Percentiles rank a stretch among this genome's conserved stretches.
These are phyloP conservation scores for Bruchidius siliquastri DNA, from an alignment of 2,888 invertebrate species.

Conservation along the genomic window DNA sequence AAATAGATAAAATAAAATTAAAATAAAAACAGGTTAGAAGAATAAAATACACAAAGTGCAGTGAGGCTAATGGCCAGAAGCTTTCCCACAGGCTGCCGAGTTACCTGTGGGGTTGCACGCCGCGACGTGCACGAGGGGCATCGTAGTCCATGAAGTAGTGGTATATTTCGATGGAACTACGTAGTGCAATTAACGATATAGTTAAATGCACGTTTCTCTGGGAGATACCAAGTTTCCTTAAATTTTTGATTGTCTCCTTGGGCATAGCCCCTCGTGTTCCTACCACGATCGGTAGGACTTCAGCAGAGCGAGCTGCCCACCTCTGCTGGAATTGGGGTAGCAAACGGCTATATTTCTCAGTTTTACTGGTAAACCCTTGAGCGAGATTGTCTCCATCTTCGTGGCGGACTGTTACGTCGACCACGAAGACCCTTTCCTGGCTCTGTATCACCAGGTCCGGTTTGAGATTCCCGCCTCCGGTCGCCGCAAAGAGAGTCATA, in stretches of 20 bases:
- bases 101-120: not conserved
- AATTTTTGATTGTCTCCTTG: constrained; percentile 23
- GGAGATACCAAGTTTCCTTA: constrained; percentile 24
- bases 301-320: constrained; percentile 13
- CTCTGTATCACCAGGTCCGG: constrained; percentile 26
- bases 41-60: not conserved
- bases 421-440: constrained; percentile 27
- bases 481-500: constrained; percentile 13
- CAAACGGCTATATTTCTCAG: constrained; percentile 25
- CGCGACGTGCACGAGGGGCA: constrained; percentile 16
- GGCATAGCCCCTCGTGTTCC: constrained; percentile 37
- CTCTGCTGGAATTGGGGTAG: constrained; percentile 19
- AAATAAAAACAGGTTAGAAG: not conserved
- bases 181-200: constrained; percentile 29
- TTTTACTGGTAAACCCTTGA: constrained; percentile 26
- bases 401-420: constrained; percentile 31
- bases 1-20: not conserved
- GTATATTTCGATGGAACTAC: constrained; percentile 31
- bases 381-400: constrained; percentile 20
- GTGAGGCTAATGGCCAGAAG: constrained; percentile 2
- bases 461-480: constrained; percentile 26
- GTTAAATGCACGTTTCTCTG: constrained; percentile 20
- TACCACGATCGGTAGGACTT: constrained; percentile 34
- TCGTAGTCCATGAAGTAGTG: constrained; percentile 33
- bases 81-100: not conserved